phyloP scores from a whole-genome alignment of 2,888 invertebrate genomes.

The Orthosia incerta region DNA sequence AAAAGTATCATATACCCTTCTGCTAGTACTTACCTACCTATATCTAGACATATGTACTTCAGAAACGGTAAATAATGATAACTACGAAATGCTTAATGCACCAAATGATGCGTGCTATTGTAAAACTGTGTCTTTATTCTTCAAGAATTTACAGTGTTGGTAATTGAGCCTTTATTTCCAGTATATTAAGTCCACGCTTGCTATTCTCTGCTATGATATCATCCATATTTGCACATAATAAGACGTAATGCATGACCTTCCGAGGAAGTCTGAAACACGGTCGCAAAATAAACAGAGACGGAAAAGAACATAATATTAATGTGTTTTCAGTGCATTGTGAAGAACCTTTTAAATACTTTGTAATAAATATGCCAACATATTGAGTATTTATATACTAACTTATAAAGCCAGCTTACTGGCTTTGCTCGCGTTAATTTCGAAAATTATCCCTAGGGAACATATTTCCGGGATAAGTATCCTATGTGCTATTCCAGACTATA shows the following conservation, averaged over 20 bases:
- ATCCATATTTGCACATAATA: conserved; percentile 60
- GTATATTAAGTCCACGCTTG: conserved; percentile 22
- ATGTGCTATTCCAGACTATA: too few relatives aligned
- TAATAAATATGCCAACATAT: conserved; percentile 8
- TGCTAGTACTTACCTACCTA: background rate
- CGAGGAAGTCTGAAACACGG: conserved; percentile 27
- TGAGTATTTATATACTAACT: background rate
- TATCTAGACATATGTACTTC: background rate
- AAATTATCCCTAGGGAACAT: too few relatives aligned
- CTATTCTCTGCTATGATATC: conserved; percentile 52
- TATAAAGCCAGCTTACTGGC: too few relatives aligned
- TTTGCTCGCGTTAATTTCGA: too few relatives aligned
- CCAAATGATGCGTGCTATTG: background rate
- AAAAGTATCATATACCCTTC: background rate
- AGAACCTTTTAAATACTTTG: conserved; percentile 6
- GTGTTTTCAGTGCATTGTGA: conserved; percentile 22
- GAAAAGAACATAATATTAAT: conserved; percentile 18
- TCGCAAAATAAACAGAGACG: conserved; percentile 35
- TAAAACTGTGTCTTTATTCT: conserved; percentile 19
- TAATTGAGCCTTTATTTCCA: conserved; percentile 44
- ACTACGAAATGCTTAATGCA: background rate
- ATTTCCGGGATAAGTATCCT: too few relatives aligned
- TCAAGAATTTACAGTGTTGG: conserved; percentile 29
- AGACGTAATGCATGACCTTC: conserved; percentile 54
- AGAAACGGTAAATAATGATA: background rate